Evolutionary conservation across 2,797 vertebrate species (phyloP).

Genomic region (Epinephelus coioides): DNA sequence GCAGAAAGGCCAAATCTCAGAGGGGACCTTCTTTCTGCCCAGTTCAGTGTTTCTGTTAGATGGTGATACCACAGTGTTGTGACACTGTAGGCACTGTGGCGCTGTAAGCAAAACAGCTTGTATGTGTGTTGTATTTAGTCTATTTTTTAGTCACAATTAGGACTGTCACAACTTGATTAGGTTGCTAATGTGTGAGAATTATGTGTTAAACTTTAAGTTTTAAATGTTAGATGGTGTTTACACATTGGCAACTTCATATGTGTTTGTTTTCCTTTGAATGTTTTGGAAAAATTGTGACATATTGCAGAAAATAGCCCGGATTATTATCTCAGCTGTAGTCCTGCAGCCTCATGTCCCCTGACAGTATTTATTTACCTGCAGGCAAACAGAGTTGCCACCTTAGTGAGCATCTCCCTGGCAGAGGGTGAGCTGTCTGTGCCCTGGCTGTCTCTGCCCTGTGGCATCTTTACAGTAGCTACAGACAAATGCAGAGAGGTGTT

Average conservation of each 20-base stretch:
- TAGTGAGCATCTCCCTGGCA: constrained; percentile 35
- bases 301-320: background rate
- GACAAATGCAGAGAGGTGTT: constrained; percentile 45
- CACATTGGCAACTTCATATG: background rate
- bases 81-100: background rate
- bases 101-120: background rate
- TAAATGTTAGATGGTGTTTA: background rate
- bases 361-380: constrained; percentile 18
- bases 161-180: background rate
- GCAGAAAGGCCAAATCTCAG: constrained; percentile 52
- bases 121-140: background rate
- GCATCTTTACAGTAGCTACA: constrained; percentile 40
- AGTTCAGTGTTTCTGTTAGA: constrained; percentile 44
- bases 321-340: background rate
- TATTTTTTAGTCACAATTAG: background rate
- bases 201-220: background rate
- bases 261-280: background rate
- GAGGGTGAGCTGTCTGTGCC: constrained; percentile 32
- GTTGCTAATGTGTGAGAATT: background rate
- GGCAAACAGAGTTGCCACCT: constrained; percentile 23
- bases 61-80: constrained; percentile 30
- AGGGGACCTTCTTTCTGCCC: constrained; percentile 38
- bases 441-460: constrained; percentile 39
- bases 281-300: background rate
- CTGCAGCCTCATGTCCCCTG: constrained; percentile 10